These are phyloP conservation scores for Tetrao urogallus DNA, from an alignment of 2,113 vertebrate genomes.

Conservation along the genomic window DNA sequence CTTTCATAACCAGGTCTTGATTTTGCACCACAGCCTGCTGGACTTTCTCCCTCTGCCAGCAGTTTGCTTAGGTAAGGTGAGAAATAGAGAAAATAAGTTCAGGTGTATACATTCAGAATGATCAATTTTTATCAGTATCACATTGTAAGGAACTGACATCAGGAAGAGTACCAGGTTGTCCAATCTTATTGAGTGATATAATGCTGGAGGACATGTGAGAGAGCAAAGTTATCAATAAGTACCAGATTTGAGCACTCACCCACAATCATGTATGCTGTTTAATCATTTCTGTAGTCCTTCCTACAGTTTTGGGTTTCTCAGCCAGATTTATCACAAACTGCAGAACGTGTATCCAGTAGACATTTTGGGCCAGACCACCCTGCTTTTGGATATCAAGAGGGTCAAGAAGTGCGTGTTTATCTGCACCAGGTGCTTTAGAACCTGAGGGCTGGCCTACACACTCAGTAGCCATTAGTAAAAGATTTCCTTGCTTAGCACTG, in stretches of 20 bases:
- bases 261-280: not conserved
- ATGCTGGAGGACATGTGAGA: not conserved
- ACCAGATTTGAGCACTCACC: not conserved
- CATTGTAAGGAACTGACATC: not conserved
- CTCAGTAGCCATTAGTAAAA: not conserved
- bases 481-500: not conserved
- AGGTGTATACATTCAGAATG: not conserved
- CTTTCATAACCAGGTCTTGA: not conserved
- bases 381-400: not conserved
- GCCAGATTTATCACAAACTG: not conserved
- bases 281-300: not conserved
- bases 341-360: not conserved
- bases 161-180: not conserved
- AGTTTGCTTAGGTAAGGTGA: not conserved
- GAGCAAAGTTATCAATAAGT: not conserved
- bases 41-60: not conserved
- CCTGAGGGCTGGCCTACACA: not conserved
- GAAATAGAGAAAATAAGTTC: not conserved
- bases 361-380: not conserved
- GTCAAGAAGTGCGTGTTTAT: not conserved
- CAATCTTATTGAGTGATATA: not conserved
- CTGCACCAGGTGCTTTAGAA: not conserved
- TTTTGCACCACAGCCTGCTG: not conserved
- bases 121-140: not conserved
- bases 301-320: not conserved